phyloP scores from a whole-genome alignment of 1,140 invertebrate genomes.

The Batillaria attramentaria region DNA sequence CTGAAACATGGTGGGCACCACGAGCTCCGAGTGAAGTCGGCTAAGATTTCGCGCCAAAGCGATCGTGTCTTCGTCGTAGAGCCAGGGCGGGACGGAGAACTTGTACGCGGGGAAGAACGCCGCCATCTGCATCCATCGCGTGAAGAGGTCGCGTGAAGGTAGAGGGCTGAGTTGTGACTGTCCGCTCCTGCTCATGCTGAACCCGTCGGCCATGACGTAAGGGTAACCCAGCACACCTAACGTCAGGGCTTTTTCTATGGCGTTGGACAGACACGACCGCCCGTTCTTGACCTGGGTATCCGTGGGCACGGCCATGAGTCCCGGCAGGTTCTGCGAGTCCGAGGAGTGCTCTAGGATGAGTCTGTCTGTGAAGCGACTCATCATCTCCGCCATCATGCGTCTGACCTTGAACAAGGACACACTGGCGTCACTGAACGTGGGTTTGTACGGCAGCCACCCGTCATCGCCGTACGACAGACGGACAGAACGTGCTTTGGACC shows the following conservation, averaged over 20 bases:
- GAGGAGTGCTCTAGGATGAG: constrained; percentile 54
- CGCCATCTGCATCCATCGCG: constrained; percentile 91
- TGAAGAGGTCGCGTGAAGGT: constrained; percentile 86
- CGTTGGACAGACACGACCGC: constrained; percentile 47
- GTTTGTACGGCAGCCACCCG: constrained; percentile 82
- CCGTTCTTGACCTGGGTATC: constrained; percentile 14
- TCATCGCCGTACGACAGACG: constrained; percentile 94
- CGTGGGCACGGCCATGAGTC: constrained; percentile 46
- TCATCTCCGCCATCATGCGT: constrained; percentile 46
- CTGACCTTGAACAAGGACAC: constrained; percentile 48
- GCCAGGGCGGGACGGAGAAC: constrained; percentile 90
- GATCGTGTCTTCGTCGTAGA: constrained; percentile 81
- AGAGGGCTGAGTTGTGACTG: constrained; percentile 38
- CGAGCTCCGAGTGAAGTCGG: constrained; percentile 79
- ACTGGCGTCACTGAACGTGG: constrained; percentile 45
- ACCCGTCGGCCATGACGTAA: constrained; percentile 82
- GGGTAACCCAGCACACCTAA: constrained; percentile 90
- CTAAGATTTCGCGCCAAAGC: constrained; percentile 79
- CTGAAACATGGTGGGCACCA: constrained; percentile 73
- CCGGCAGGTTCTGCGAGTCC: constrained; percentile 49
- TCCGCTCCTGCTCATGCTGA: constrained; percentile 10
- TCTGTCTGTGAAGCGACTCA: constrained; percentile 37
- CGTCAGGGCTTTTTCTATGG: constrained; percentile 85
- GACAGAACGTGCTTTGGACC: constrained; percentile 77
- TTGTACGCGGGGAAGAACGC: constrained; percentile 91